A percentile compares a stretch with the other conserved stretches of the same genome.
These are phyloP conservation scores for Leucophenga maculata DNA, from an alignment of 2,888 invertebrate species.

Conservation along the genomic window DNA sequence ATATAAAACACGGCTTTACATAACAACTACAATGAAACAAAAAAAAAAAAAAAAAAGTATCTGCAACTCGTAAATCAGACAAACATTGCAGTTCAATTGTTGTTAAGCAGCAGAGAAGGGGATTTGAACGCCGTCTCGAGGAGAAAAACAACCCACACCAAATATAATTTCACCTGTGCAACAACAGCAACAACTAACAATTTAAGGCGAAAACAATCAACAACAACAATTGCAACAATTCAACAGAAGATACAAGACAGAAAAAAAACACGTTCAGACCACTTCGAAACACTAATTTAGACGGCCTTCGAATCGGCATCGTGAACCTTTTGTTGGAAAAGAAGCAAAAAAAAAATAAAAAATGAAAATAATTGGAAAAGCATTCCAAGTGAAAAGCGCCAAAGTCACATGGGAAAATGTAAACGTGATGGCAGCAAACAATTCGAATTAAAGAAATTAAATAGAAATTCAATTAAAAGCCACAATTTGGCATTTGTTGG, in stretches of 20 bases:
- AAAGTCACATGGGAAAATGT: conserved; percentile 46
- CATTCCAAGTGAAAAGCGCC: conserved; percentile 52
- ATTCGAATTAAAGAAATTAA: conserved; percentile 22
- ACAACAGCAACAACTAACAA: conserved; percentile 15
- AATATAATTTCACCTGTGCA: conserved; percentile 56
- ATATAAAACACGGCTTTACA: conserved; percentile 41
- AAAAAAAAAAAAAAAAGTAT: neutral
- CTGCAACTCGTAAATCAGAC: conserved; percentile 31
- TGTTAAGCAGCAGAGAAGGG: conserved; percentile 15
- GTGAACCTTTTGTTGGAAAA: conserved; percentile 17
- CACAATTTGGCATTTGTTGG: conserved; percentile 39
- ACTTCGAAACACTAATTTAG: neutral
- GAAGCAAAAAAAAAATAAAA: conserved; percentile 33
- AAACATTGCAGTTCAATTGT: conserved; percentile 23
- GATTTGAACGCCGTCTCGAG: neutral
- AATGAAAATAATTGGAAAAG: conserved; percentile 49
- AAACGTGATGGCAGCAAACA: conserved; percentile 31
- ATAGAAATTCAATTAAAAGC: conserved; percentile 24
- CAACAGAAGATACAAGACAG: neutral
- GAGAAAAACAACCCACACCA: conserved; percentile 44
- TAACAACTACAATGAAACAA: conserved; percentile 37
- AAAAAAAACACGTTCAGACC: conserved; percentile 11
- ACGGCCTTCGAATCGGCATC: conserved; percentile 7
- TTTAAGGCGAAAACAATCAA: conserved; percentile 41
- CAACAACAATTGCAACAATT: conserved; percentile 2